Evolutionary conservation across 1,140 invertebrate genomes (phyloP), one percentile per base, ranked within the genome.

Genomic region (Micrasema minimum): DNA sequence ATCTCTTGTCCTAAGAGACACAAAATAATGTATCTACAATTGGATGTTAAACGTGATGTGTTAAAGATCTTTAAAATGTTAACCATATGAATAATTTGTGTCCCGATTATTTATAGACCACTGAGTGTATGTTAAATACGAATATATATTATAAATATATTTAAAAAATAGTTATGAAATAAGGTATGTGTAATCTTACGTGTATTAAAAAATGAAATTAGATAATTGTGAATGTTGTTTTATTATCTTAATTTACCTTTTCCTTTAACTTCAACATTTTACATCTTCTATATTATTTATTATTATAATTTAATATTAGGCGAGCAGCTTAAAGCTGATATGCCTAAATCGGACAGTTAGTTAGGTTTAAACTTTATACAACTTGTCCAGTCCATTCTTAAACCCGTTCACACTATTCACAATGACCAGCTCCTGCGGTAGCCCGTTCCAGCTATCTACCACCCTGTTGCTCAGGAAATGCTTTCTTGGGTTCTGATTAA

Each of bases 191-290:
- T 75, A 75, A 75, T 75, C 72, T 66, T 75, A 75, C 70, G 67
- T 75, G 70, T 75, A 75, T 75, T 75, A 69, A 75, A 74, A 74
- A 71, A 71, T 66, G 69, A 75, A 75, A 45, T 72, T 75, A 75
- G 73, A 67, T 75, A 75, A 75, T 72, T 72, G 64, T 72, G 70
- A 72, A 66, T 62, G 2, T n/a, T 67, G 64, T 61, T 72, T 72
- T 51, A 72, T 66, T 66, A 31, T 2, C n/a, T 51, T 16, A 16
- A 22, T 18, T 48, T 16, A 7, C 18, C 18, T 0, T 16, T 48
- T 16, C 41, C 26, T 31, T 31, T 31, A n/a, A n/a, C n/a, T n/a
- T n/a, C n/a, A n/a, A n/a, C n/a, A n/a, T n/a, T n/a, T n/a, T n/a
- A n/a, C n/a, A n/a, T n/a, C n/a, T n/a, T n/a, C n/a, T n/a, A n/a